Evolutionary conservation across 2,113 vertebrate genomes (phyloP).

Genomic region (Bubo blakistoni): DNA sequence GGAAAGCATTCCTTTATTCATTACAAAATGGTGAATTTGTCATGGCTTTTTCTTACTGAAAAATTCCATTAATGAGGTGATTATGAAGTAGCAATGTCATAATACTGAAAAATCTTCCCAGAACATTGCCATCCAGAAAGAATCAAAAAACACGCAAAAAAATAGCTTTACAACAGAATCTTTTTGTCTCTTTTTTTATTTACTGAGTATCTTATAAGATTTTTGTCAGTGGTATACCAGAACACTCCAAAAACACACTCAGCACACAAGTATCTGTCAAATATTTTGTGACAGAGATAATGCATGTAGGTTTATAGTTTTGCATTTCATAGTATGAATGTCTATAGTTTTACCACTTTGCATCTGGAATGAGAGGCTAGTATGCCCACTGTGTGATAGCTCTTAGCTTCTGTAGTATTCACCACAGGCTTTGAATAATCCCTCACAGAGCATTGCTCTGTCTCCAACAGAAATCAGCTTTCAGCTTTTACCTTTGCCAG

Average conservation of each 20-base stretch:
- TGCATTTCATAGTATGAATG: neutral
- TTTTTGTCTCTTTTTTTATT: neutral
- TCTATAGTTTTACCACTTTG: neutral
- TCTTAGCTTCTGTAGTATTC: neutral
- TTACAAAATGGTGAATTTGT: neutral
- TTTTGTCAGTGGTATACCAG: neutral
- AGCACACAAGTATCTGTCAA: neutral
- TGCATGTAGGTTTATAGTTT: neutral
- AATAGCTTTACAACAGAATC: neutral
- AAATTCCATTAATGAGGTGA: neutral
- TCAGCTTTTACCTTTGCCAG: neutral
- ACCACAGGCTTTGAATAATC: neutral
- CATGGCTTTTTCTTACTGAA: neutral
- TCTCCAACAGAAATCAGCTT: neutral
- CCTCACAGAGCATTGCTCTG: neutral
- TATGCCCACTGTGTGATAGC: neutral
- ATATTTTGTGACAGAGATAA: neutral
- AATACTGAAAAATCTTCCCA: neutral
- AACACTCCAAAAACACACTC: neutral
- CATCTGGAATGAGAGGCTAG: neutral
- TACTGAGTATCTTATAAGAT: neutral
- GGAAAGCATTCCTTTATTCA: neutral
- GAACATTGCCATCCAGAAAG: neutral
- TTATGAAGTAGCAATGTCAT: neutral
- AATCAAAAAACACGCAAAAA: neutral